Percentiles rank a stretch among this genome's conserved stretches.
These are phyloP conservation scores for Tor tambroides DNA, from an alignment of 2,113 vertebrate species.

Conservation along the genomic window DNA sequence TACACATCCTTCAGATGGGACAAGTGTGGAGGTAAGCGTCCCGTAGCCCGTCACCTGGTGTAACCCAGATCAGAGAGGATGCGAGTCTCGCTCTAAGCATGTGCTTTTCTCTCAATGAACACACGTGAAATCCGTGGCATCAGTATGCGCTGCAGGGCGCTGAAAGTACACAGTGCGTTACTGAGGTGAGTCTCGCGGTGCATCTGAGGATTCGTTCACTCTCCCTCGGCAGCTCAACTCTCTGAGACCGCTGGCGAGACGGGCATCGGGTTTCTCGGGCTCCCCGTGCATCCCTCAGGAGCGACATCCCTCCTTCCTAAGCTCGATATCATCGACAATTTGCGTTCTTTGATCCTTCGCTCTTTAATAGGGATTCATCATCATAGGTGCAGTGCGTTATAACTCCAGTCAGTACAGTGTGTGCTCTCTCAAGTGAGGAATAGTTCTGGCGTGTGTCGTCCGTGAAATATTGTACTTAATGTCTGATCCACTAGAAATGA, in stretches of 20 bases:
- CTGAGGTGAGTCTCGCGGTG: conserved; percentile 51
- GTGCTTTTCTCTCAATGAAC: conserved; percentile 32
- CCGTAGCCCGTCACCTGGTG: too few relatives aligned
- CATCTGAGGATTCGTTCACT: conserved; percentile 61
- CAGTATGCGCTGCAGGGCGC: conserved; percentile 3
- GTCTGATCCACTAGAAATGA: conserved; percentile 34
- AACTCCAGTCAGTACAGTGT: background rate
- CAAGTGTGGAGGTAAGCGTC: conserved; percentile 93
- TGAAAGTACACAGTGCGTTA: conserved; percentile 4
- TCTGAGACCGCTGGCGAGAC: conserved; percentile 69
- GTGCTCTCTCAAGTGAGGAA: background rate
- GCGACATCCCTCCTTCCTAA: conserved; percentile 47
- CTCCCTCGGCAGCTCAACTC: conserved; percentile 52
- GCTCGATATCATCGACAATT: conserved; percentile 24
- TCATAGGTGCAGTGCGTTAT: background rate
- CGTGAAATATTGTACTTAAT: conserved; percentile 10
- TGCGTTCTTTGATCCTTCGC: conserved; percentile 14
- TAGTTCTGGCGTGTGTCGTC: background rate
- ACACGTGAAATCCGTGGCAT: background rate
- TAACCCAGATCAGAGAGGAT: conserved; percentile 54
- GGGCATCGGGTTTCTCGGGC: conserved; percentile 71
- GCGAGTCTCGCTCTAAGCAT: background rate
- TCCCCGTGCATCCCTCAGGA: conserved; percentile 47
- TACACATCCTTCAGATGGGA: conserved; percentile 98
- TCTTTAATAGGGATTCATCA: background rate